Conservation (phyloP, 37 sponge, comb jelly and placozoan genomes). For the Bolinopsis microptera region DNA sequence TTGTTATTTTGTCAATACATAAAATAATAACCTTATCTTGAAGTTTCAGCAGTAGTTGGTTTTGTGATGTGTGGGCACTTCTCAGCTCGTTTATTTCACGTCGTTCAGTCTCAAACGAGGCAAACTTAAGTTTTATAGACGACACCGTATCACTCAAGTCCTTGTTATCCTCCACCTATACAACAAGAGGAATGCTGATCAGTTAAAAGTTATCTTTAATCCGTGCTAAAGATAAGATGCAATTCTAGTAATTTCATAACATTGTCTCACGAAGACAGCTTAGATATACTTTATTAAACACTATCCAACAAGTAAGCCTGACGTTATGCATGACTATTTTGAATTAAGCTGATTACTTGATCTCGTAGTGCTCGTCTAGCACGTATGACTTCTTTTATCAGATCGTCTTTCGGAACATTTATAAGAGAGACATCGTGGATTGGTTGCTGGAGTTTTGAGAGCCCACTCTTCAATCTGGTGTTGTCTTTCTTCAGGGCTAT, state of each 20-base stretch:
- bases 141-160: background rate
- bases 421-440: background rate
- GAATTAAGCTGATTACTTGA: background rate
- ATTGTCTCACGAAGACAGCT: no score
- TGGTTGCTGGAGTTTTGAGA: slow-evolving; percentile 12
- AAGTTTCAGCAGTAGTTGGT: slow-evolving; percentile 24
- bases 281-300: background rate
- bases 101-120: background rate
- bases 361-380: background rate
- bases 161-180: slow-evolving; percentile 4
- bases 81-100: slow-evolving; percentile 2
- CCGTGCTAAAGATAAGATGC: no score
- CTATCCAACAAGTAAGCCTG: background rate
- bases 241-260: no score
- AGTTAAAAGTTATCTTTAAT: no score
- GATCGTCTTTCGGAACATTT: slow-evolving; percentile 14
- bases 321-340: background rate
- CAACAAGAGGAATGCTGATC: no score
- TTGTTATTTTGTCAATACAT: no score
- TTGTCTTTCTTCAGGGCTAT: background rate
- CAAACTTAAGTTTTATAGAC: background rate
- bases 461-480: background rate
- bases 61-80: slow-evolving; percentile 38
- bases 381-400: slow-evolving; percentile 19
- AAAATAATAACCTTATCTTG: slow-evolving; percentile 48